Percentiles rank a stretch among this genome's conserved stretches.
These are phyloP conservation scores for Helogale parvula DNA, from an alignment of 2,113 vertebrate species.

Conservation along the genomic window DNA sequence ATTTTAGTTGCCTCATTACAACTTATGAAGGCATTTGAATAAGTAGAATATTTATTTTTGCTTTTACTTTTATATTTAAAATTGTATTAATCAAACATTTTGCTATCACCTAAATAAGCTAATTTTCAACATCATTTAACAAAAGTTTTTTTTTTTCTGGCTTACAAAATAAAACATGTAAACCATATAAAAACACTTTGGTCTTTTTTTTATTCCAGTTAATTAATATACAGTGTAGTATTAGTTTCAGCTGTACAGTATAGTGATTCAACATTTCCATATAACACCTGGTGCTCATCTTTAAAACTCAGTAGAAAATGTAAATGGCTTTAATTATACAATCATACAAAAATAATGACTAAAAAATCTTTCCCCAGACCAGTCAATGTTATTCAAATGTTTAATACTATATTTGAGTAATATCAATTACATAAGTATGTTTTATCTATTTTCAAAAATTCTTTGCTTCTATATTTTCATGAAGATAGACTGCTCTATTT, in stretches of 20 bases:
- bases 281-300: not conserved
- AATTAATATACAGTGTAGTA: not conserved
- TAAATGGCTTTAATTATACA: not conserved
- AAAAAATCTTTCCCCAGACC: not conserved
- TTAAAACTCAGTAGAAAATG: not conserved
- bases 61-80: not conserved
- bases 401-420: not conserved
- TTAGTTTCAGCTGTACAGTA: not conserved
- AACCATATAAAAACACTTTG: not conserved
- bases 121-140: conserved; percentile 9
- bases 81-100: not conserved
- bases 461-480: not conserved
- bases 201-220: not conserved
- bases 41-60: not conserved
- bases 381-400: not conserved
- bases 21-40: not conserved
- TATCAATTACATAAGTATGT: not conserved
- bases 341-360: not conserved
- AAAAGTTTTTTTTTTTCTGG: not conserved
- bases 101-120: not conserved
- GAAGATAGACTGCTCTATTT: not conserved
- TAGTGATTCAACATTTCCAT: not conserved
- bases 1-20: not conserved
- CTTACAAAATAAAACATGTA: not conserved
- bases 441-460: not conserved